These are phyloP conservation scores for Hippocampus mohnikei DNA, from an alignment of 2,113 vertebrate species.

Conservation along the genomic window DNA sequence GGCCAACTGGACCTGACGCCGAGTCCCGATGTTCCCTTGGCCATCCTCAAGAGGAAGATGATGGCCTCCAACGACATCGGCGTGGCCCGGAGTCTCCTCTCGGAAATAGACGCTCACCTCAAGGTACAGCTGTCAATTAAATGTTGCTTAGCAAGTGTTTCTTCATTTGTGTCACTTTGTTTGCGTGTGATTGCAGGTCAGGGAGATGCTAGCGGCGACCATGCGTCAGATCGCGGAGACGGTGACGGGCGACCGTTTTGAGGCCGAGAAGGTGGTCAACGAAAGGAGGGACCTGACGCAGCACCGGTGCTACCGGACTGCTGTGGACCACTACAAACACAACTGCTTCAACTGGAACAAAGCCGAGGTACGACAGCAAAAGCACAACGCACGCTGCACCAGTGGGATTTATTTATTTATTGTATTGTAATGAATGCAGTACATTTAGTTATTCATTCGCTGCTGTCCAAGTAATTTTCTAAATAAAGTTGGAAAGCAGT, in stretches of 20 bases:
- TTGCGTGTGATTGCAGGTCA: conserved; percentile 50
- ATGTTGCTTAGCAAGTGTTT: neutral
- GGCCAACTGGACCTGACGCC: conserved; percentile 77
- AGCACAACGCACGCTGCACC: neutral
- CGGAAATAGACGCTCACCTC: conserved; percentile 76
- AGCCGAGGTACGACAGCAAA: conserved; percentile 64
- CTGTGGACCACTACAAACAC: conserved; percentile 76
- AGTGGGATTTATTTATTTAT: neutral
- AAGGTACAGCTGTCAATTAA: conserved; percentile 66
- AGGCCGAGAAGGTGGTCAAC: conserved; percentile 64
- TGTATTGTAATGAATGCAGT: neutral
- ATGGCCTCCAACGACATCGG: conserved; percentile 79
- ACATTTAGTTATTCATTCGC: neutral
- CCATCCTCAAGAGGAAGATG: conserved; percentile 88
- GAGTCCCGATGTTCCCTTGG: conserved; percentile 87
- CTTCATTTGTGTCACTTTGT: neutral
- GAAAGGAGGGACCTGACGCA: conserved; percentile 67
- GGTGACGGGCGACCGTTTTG: conserved; percentile 59
- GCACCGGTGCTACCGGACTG: conserved; percentile 77
- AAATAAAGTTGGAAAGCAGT: too few relatives aligned
- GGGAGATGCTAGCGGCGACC: conserved; percentile 73
- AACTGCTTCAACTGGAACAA: conserved; percentile 93
- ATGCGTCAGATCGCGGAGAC: conserved; percentile 73
- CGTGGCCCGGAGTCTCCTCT: conserved; percentile 61
- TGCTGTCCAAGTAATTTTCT: neutral